These are phyloP conservation scores for Yoshiicerus persimilis DNA, from an alignment of 1,140 invertebrate genomes.

Conservation along the genomic window DNA sequence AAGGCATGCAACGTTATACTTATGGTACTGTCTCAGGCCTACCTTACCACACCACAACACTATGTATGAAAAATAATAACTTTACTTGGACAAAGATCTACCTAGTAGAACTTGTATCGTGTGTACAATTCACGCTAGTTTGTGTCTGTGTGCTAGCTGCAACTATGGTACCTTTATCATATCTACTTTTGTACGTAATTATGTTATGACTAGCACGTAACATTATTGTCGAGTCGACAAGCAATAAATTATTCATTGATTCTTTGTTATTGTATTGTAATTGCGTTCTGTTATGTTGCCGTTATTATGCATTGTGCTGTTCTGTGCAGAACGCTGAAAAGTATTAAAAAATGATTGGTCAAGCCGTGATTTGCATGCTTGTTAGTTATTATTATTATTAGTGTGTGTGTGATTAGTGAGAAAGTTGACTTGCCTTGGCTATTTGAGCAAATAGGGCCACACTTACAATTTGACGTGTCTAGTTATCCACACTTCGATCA, in stretches of 20 bases:
- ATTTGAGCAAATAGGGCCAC: not conserved
- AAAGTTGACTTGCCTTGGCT: not conserved
- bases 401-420: not conserved
- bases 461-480: not conserved
- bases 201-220: not conserved
- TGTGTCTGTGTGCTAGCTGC: no score
- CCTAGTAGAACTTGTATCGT: no score
- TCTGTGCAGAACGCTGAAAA: not conserved
- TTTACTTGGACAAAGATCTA: no score
- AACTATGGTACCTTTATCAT: no score
- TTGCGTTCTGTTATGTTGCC: not conserved
- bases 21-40: not conserved
- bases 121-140: no score
- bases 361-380: constrained; percentile 4
- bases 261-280: not conserved
- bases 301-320: not conserved
- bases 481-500: not conserved
- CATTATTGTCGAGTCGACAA: not conserved
- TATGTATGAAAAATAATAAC: no score
- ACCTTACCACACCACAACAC: not conserved
- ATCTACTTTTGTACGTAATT: not conserved
- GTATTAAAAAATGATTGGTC: not conserved
- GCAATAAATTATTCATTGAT: constrained; percentile 21
- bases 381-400: constrained; percentile 4
- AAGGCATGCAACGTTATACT: not conserved